Evolutionary conservation across 2,888 invertebrate species (phyloP), one percentile per base, ranked within the genome.

Genomic region (Folsomia candida): DNA sequence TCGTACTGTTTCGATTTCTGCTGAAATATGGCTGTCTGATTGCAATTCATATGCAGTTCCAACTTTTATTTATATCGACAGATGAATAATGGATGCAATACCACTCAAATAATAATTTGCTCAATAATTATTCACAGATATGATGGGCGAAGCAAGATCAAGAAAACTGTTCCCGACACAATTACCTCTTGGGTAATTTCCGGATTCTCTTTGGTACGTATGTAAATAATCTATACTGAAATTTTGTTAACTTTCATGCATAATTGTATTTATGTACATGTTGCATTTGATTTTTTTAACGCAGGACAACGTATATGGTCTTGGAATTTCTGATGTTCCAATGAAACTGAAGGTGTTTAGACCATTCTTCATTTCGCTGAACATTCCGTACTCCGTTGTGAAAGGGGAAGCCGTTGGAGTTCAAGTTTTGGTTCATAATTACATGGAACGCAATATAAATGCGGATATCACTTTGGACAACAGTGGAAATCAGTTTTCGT

Each of bases 331-430:
- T 0, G 87, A 90, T 26, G 72, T 70, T 81, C 80, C 73, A 82
- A 84, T 81, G 81, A 83, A 84, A 88, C 84, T 89, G 66, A 87
- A 89, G 85, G 92, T 94, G 1, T 91, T 91, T 83, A 89, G 91
- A 79, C 90, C 91, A 11, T 93, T 98, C 82, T 92, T 92, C 78
- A 88, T 97, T 58, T 89, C 90, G 9, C 86, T 94, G 9, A 92
- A 95, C 81, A 84, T 97, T 63, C 98, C 98, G 0, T 91, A 92
- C 80, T 90, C 92, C 0, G 89, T 98, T 18, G 91, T 93, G 80
- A 87, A 90, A 74, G 96, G 95, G 26, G 99, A 99, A 86, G 90
- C 92, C 9, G 87, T 98, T 68, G 90, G 94, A 0, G 87, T 96
- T 67, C 91, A 96, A 61, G 89, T 93, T 14, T 90, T 93, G 1